Evolutionary conservation across 92 coral and sea anemone genomes (phyloP).

Genomic region (Zoanthus solanderi): DNA sequence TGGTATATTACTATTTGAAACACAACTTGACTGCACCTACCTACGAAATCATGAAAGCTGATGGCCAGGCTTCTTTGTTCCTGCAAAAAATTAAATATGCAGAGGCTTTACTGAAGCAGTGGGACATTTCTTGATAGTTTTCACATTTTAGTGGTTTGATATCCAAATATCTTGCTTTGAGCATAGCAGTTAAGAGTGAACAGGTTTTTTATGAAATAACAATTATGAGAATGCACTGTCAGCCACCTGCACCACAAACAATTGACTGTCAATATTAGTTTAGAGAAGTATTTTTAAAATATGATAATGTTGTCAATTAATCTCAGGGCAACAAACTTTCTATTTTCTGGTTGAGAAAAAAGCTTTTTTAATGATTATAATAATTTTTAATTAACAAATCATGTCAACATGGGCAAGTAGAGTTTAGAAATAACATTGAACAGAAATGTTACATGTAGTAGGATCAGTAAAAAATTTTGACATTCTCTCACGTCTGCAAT

Average conservation of each 20-base stretch:
- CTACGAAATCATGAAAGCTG: constrained; percentile 16
- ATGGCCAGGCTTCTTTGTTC: constrained; percentile 19
- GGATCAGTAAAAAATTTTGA: background rate
- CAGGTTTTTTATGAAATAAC: constrained; percentile 14
- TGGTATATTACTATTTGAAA: constrained; percentile 5
- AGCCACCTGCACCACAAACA: background rate
- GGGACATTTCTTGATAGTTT: constrained; percentile 15
- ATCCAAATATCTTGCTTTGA: background rate
- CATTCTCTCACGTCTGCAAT: background rate
- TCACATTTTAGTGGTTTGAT: constrained; percentile 11
- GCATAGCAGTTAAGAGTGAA: constrained; percentile 5
- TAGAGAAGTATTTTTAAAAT: constrained; percentile 10
- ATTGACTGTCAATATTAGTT: background rate
- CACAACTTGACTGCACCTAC: constrained; percentile 43
- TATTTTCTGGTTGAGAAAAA: constrained; percentile 4
- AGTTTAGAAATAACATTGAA: background rate
- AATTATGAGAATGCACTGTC: constrained; percentile 8
- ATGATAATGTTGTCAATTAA: constrained; percentile 21
- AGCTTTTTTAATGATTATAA: constrained; percentile 10
- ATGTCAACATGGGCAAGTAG: background rate
- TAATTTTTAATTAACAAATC: background rate
- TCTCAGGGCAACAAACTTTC: constrained; percentile 18
- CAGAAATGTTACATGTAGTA: background rate
- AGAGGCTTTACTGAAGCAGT: constrained; percentile 10
- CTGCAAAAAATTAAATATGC: constrained; percentile 39